Percentiles rank a stretch among this genome's conserved stretches.
phyloP scores from a whole-genome alignment of 1,140 invertebrate genomes.

The Solen grandis region DNA sequence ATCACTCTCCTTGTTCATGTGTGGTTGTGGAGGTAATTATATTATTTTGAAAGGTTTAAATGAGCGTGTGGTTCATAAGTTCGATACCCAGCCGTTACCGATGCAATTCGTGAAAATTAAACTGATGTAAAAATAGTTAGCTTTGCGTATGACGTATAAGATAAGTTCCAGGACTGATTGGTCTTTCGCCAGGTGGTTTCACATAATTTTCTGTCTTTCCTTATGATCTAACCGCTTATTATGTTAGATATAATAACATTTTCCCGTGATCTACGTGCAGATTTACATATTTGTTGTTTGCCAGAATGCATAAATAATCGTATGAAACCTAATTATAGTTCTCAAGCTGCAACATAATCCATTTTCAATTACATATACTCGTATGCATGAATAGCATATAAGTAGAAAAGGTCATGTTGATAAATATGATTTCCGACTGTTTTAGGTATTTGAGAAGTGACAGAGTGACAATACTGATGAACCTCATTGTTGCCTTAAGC shows the following conservation, averaged over 20 bases:
- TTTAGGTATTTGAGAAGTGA: slow-evolving; percentile 53
- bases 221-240: no score
- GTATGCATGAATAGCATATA: neutral
- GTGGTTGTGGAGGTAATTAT: slow-evolving; percentile 56
- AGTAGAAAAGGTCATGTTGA: neutral
- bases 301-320: neutral
- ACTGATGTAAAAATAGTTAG: no score
- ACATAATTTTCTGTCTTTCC: neutral
- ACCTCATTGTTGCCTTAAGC: slow-evolving; percentile 61
- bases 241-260: neutral
- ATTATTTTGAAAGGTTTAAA: neutral
- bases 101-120: no score
- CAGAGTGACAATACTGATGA: slow-evolving; percentile 55
- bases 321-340: neutral
- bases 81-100: neutral
- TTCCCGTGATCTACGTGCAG: neutral
- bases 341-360: neutral
- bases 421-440: neutral
- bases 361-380: neutral
- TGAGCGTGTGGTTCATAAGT: neutral
- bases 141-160: neutral
- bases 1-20: slow-evolving; percentile 51
- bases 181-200: neutral
- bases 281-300: neutral
- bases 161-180: no score